Base-by-base conservation (phyloP, 2,888 invertebrate species). In the Abrostola tripartita region DNA sequence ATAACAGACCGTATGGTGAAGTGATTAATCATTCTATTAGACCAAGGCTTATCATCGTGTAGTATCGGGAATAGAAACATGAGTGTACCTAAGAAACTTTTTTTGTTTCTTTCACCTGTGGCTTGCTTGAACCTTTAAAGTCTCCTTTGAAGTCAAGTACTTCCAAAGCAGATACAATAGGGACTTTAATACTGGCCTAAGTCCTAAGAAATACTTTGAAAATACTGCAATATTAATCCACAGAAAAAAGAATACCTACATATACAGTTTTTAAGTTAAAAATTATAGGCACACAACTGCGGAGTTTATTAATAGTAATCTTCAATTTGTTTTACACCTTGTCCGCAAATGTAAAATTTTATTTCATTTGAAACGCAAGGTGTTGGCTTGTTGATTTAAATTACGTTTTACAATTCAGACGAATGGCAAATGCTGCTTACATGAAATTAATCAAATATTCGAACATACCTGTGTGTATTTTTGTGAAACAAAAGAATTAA, bases 21-120 rank as follows among this genome's bases (percentile, higher is more conserved):
- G 76, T 77, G 81, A 88, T 88, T 83, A 87, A 88, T 87, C 87
- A 87, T 82, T 62, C 12, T 47, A 47, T 47, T 47, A 24, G 67
- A 62, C 69, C 53, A 58, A 41, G 64, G 71, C 81, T 86, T 87
- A 87, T 88, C 86, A 83, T 73, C 78, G 67, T 54, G 61, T 71
- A 64, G 76, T 84, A 87, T 87, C 86, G 68, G 70, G 76, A 68
- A 81, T 74, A 73, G 68, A 65, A 78, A 81, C 80, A 78, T 52
- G 77, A 76, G 81, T 79, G 74, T 71, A 44, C 8, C 44, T 47
- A 69, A 59, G 62, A 59, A 65, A 59, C 58, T 68, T 52, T 61
- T 76, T 71, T 67, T 56, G 37, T 58, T 71, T 51, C 10, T 63
- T 78, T 71, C 79, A 76, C 66, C 80, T 74, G 79, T 65, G 59